A percentile compares a stretch with the other conserved stretches of the same genome.
Conservation (phyloP, 2,113 vertebrate genomes). For the Micronycteris hirsuta region DNA sequence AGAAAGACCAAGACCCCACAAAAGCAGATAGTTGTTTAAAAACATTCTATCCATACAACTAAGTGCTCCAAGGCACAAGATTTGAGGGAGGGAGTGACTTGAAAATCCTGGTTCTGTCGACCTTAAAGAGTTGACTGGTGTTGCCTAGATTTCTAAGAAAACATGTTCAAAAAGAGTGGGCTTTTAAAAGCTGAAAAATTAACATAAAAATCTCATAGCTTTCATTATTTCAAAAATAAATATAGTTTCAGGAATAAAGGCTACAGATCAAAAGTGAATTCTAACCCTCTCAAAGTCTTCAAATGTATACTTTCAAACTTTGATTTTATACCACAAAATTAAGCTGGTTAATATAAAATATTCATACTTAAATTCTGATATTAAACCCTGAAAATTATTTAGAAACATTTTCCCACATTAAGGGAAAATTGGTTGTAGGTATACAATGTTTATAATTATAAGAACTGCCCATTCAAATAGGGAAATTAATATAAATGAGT, state of each 20-base stretch:
- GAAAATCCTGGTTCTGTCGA: background rate
- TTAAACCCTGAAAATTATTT: slow-evolving; percentile 21
- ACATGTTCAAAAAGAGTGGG: background rate
- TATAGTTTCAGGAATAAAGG: background rate
- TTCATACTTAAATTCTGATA: background rate
- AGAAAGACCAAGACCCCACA: slow-evolving; percentile 34
- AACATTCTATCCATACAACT: slow-evolving; percentile 1
- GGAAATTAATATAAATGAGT: background rate
- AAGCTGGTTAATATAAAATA: slow-evolving; percentile 3
- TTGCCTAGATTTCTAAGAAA: background rate
- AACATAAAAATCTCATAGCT: background rate
- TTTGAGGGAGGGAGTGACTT: background rate
- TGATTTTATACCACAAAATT: background rate
- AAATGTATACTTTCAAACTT: slow-evolving; percentile 9
- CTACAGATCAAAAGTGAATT: background rate
- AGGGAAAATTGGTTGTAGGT: background rate
- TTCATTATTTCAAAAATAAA: slow-evolving; percentile 23
- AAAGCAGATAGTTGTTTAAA: background rate
- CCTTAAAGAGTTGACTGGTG: slow-evolving; percentile 32
- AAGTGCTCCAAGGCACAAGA: background rate
- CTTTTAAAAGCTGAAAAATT: slow-evolving; percentile 31
- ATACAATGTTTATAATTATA: background rate
- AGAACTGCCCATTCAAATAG: background rate
- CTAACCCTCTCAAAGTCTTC: background rate
- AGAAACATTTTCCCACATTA: slow-evolving; percentile 4